These are phyloP conservation scores for Discoglossus pictus DNA, from an alignment of 2,797 vertebrate genomes.

Conservation along the genomic window DNA sequence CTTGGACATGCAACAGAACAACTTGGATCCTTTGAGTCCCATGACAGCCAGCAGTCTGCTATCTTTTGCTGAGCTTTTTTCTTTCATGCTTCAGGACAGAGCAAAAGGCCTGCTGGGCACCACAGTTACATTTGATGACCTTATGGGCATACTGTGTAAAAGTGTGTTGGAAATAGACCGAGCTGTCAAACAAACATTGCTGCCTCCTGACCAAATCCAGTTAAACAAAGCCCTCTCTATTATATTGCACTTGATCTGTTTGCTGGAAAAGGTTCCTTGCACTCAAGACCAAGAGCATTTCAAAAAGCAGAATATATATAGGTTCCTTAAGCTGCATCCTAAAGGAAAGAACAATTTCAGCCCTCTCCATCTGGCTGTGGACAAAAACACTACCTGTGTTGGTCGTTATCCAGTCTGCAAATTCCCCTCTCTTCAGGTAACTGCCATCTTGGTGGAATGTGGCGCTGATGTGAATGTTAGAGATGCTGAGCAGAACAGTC, in stretches of 20 bases:
- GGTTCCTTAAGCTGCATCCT: conserved; percentile 92
- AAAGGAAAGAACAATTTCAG: conserved; percentile 95
- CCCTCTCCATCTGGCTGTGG: conserved; percentile 94
- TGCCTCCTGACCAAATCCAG: conserved; percentile 85
- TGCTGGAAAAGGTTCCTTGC: conserved; percentile 95
- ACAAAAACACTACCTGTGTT: conserved; percentile 95
- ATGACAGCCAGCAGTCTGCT: conserved; percentile 97
- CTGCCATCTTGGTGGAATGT: conserved; percentile 92
- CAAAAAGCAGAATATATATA: conserved; percentile 97
- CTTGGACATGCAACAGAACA: conserved; percentile 97
- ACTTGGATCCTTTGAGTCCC: conserved; percentile 93
- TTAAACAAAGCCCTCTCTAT: conserved; percentile 97
- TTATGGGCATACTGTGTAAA: conserved; percentile 96
- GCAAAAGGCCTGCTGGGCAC: conserved; percentile 95
- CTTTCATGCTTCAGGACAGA: conserved; percentile 97
- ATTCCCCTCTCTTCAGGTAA: conserved; percentile 94
- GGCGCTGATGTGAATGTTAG: conserved; percentile 91
- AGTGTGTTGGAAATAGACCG: conserved; percentile 96
- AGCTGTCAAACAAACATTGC: conserved; percentile 83
- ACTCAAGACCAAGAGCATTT: conserved; percentile 91
- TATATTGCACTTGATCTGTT: conserved; percentile 96
- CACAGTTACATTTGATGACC: conserved; percentile 92
- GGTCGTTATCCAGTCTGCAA: conserved; percentile 97
- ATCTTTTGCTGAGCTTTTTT: conserved; percentile 97
- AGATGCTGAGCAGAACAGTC: conserved; percentile 93